phyloP scores from a whole-genome alignment of 2,888 invertebrate genomes.

The Zaprionus obscuricornis region DNA sequence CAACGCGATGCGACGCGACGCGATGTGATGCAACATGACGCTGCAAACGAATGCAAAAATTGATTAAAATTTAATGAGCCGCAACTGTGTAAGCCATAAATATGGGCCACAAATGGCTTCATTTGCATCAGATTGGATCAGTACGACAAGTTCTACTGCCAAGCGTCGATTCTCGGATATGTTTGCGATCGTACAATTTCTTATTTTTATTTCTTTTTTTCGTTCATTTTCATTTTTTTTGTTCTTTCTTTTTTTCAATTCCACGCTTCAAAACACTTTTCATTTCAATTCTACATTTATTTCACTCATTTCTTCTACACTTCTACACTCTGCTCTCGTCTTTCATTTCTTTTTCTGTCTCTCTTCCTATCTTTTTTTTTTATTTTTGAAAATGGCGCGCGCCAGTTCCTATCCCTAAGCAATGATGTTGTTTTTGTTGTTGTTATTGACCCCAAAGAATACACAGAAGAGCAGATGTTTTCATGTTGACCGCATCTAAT shows the following conservation, averaged over 20 bases:
- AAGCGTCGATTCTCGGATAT: slow-evolving; percentile 4
- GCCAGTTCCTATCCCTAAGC: slow-evolving; percentile 36
- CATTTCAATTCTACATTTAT: slow-evolving; percentile 43
- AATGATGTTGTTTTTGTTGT: slow-evolving; percentile 5
- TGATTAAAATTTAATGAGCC: slow-evolving; percentile 74
- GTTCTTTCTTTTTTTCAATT: slow-evolving; percentile 14
- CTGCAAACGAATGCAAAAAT: slow-evolving; percentile 48
- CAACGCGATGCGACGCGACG: slow-evolving; percentile 41
- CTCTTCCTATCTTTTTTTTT: not conserved
- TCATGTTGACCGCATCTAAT: slow-evolving; percentile 81
- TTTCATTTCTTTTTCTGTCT: not conserved
- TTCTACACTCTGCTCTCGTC: too few relatives aligned
- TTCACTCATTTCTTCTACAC: not conserved
- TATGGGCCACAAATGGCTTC: slow-evolving; percentile 66
- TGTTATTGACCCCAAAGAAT: slow-evolving; percentile 62
- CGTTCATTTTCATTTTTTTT: not conserved
- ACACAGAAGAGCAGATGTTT: slow-evolving; percentile 78
- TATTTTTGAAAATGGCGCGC: slow-evolving; percentile 57
- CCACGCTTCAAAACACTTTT: slow-evolving; percentile 62
- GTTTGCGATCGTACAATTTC: too few relatives aligned
- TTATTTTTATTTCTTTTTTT: not conserved
- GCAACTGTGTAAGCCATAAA: slow-evolving; percentile 69
- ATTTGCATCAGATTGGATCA: slow-evolving; percentile 55
- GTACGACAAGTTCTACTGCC: not conserved
- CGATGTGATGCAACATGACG: slow-evolving; percentile 20